Evolutionary conservation across 23 tunicate genomes (phyloP), one percentile per base, ranked within the genome.

Genomic region (Phallusia fumigata): DNA sequence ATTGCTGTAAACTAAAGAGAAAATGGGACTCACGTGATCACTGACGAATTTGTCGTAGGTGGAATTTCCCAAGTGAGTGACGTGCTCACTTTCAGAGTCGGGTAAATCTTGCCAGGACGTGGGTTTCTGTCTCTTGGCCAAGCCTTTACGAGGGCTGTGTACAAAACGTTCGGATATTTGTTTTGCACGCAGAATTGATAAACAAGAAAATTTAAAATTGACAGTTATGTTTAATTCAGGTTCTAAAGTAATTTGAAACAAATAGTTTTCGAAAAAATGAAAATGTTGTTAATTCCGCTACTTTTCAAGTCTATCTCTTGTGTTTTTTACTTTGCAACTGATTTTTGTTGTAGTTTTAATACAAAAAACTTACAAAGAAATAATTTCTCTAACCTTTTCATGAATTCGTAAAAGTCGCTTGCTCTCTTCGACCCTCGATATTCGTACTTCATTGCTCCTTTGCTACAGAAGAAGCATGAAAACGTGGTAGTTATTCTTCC

Each of bases 61-160:
- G 53, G 32, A 53, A 76, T 94, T 94, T 65, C 90, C 84, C 8
- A 94, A 81, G 44, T 94, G 98, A 6, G 65, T 80, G 31, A 94
- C 94, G 30, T 35, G 15, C 0, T 93, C 94, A 34, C 31, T 89
- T 12, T 86, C 83, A 13, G 26, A 77, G 0, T 80, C 30, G 11
- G 80, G 30, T 73, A 89, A 73, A 75, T 94, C 98, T 50, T 94
- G 98, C 98, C 98, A 94, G 16, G 98, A 85, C n/a, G 88, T 83
- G 0, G 98, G 98, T 45, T 89, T 89, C 32, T 45, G 77, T 79
- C 79, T 78, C 73, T 89, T 85, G 18, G 98, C 93, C 26, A 85
- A 81, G 19, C 82, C 86, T 79, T 86, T 65, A 13, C 80, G 50
- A 10, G 98, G 98, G 24, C 98, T 94, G 87, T 31, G 81, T 52